These are phyloP conservation scores for Euglossa dilemma DNA, from an alignment of 1,140 invertebrate genomes.

Conservation along the genomic window DNA sequence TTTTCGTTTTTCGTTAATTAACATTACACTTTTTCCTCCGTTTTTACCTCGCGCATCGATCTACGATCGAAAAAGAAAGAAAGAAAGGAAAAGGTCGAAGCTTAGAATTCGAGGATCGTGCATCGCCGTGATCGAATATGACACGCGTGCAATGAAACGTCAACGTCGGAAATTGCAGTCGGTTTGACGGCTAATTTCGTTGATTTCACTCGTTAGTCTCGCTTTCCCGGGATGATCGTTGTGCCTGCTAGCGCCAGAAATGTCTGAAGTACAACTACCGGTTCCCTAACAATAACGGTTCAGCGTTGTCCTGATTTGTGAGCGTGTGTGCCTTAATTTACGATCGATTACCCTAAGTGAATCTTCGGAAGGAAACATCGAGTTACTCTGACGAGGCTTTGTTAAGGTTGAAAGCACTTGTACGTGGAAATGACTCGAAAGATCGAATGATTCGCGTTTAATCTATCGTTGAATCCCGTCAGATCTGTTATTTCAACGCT, in stretches of 20 bases:
- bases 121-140: slow-evolving; percentile 30
- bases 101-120: slow-evolving; percentile 2
- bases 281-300: slow-evolving; percentile 6
- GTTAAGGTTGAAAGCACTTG: neutral
- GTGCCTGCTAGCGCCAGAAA: slow-evolving; percentile 39
- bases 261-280: slow-evolving; percentile 36
- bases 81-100: slow-evolving; percentile 9
- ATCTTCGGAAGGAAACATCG: neutral
- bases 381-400: neutral
- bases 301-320: neutral
- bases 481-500: no score
- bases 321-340: neutral
- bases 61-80: neutral
- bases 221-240: slow-evolving; percentile 48
- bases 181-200: slow-evolving; percentile 33
- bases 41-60: neutral
- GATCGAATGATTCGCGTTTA: neutral
- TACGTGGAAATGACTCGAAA: neutral
- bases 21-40: no score
- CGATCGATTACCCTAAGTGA: neutral
- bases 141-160: slow-evolving; percentile 1
- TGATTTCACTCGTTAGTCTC: slow-evolving; percentile 53
- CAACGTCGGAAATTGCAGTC: slow-evolving; percentile 41
- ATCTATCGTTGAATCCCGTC: no score
- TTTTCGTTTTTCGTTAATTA: neutral